Conservation (phyloP, 1,140 invertebrate species). For the Dolichoris vasculosae region DNA sequence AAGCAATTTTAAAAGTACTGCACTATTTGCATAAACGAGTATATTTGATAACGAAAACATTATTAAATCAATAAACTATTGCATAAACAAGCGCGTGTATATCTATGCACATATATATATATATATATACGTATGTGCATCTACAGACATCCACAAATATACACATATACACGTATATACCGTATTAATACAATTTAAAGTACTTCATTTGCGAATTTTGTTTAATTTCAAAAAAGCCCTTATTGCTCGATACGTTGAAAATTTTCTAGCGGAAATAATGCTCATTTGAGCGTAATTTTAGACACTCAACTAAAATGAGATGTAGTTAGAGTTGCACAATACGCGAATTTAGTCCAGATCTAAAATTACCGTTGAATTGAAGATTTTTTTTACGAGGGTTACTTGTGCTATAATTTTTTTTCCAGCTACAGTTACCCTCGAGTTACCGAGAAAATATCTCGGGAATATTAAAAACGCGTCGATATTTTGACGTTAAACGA, state of each 20-base stretch:
- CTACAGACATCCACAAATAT: too few species aligned
- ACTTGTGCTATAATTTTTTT: not conserved
- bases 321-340: not conserved
- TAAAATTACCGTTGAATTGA: not conserved
- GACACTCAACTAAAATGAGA: slow-evolving; percentile 2
- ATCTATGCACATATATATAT: not conserved
- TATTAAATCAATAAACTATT: not conserved
- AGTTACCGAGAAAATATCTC: too few species aligned
- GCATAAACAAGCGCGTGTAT: too few species aligned
- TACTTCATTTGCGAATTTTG: not conserved
- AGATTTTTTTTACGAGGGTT: not conserved
- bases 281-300: slow-evolving; percentile 5
- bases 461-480: too few species aligned
- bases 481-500: too few species aligned
- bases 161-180: not conserved
- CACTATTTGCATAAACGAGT: not conserved
- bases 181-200: not conserved
- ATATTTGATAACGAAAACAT: not conserved
- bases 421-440: not conserved
- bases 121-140: not conserved
- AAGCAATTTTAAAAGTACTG: not conserved
- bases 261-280: not conserved
- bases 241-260: not conserved
- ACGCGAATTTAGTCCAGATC: not conserved
- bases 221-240: not conserved